Conservation (phyloP, 2,113 vertebrate genomes). For the Ammospiza caudacuta region DNA sequence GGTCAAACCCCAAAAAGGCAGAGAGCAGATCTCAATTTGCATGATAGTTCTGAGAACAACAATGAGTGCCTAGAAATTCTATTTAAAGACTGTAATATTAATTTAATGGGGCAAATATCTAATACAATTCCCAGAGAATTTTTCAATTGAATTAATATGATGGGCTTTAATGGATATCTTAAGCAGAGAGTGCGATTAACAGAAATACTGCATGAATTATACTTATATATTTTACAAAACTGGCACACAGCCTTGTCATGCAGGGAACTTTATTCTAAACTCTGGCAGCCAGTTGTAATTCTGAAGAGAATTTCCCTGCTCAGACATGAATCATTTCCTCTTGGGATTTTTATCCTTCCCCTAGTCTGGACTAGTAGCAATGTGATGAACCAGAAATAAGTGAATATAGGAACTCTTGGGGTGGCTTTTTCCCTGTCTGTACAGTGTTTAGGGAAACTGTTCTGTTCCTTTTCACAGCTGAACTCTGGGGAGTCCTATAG, state of each 20-base stretch:
- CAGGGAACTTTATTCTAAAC: constrained; percentile 35
- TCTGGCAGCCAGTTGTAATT: constrained; percentile 58
- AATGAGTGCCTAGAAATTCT: constrained; percentile 63
- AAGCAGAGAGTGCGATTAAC: constrained; percentile 60
- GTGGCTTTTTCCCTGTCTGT: neutral
- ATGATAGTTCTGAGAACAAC: constrained; percentile 69
- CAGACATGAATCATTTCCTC: constrained; percentile 27
- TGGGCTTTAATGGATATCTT: constrained; percentile 70
- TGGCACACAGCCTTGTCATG: constrained; percentile 31
- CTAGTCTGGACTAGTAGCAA: neutral
- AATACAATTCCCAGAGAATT: constrained; percentile 73
- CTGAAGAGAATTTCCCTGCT: constrained; percentile 57
- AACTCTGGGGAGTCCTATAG: neutral
- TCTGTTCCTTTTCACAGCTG: neutral
- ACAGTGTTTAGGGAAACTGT: neutral
- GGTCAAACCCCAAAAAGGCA: constrained; percentile 58
- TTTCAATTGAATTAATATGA: constrained; percentile 76
- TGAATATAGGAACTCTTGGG: neutral
- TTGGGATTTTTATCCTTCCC: neutral
- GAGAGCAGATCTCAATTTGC: constrained; percentile 62
- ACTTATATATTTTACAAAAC: constrained; percentile 47
- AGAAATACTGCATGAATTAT: constrained; percentile 69
- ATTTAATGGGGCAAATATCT: constrained; percentile 70
- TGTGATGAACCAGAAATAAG: neutral
- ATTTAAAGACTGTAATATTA: constrained; percentile 71